A percentile compares a stretch with the other conserved stretches of the same genome.
Evolutionary conservation across 92 coral and sea anemone genomes (phyloP).

Genomic region (Phenganax stokvisi): DNA sequence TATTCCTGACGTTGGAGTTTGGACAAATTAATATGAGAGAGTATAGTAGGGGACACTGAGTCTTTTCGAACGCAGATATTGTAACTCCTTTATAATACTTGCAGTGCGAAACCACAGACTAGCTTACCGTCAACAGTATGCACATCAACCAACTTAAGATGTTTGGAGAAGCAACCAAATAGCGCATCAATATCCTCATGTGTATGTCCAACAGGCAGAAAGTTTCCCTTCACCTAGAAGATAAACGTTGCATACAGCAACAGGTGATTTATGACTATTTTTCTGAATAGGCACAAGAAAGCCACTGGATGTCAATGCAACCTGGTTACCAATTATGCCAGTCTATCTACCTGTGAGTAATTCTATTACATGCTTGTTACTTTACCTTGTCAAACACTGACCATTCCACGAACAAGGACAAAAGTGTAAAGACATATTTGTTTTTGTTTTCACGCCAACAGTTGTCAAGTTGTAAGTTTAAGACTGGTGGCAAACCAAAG

Average conservation of each 20-base stretch:
- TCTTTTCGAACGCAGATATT: too few relatives aligned
- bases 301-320: neutral
- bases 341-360: neutral
- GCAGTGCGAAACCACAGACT: too few relatives aligned
- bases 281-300: too few relatives aligned
- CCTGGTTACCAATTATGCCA: neutral
- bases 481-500: slow-evolving; percentile 46
- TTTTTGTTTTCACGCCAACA: slow-evolving; percentile 36
- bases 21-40: too few relatives aligned
- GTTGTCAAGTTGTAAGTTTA: slow-evolving; percentile 49
- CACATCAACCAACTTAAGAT: neutral
- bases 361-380: neutral
- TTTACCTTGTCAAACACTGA: slow-evolving; percentile 23
- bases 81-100: too few relatives aligned
- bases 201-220: slow-evolving; percentile 47
- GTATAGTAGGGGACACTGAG: too few relatives aligned
- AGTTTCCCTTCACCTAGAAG: slow-evolving; percentile 11
- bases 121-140: neutral
- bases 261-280: neutral
- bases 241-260: neutral
- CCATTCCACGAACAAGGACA: slow-evolving; percentile 29
- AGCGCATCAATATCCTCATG: slow-evolving; percentile 9
- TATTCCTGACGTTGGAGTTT: too few relatives aligned
- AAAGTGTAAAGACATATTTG: slow-evolving; percentile 24
- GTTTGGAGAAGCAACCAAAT: neutral